These are phyloP conservation scores for Porites australiensis DNA, from an alignment of 64 coral and sea anemone genomes.

Conservation along the genomic window DNA sequence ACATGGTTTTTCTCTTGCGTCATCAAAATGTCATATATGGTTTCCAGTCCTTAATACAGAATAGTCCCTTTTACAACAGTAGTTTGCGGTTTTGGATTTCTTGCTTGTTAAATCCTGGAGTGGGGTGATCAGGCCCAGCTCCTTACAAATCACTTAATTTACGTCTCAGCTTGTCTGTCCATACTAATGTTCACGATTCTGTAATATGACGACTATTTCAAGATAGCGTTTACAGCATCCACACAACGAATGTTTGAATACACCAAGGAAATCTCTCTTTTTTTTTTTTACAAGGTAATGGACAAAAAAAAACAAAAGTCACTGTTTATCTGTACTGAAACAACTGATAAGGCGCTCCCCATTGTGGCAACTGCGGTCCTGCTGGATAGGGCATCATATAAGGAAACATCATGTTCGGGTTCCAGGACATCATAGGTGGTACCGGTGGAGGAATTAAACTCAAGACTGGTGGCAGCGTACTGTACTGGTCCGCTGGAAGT, in stretches of 20 bases:
- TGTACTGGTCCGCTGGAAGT: background rate
- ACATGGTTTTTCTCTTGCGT: too few relatives aligned
- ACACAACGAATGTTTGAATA: background rate
- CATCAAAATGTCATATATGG: too few relatives aligned
- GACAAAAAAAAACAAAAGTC: too few relatives aligned
- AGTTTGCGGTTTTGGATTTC: too few relatives aligned
- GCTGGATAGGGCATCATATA: slow-evolving; percentile 9
- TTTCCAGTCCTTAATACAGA: too few relatives aligned
- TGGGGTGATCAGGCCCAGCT: slow-evolving; percentile 23
- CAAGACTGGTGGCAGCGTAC: background rate
- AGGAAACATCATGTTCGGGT: background rate
- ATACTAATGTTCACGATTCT: slow-evolving; percentile 5
- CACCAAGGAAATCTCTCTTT: background rate
- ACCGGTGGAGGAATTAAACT: background rate
- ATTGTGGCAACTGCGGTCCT: slow-evolving; percentile 1
- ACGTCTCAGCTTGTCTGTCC: background rate
- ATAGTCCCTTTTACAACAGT: too few relatives aligned
- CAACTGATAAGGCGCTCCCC: background rate
- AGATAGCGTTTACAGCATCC: background rate
- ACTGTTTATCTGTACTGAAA: background rate
- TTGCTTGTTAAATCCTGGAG: too few relatives aligned
- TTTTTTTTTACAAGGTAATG: background rate
- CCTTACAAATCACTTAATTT: slow-evolving; percentile 6
- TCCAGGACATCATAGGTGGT: slow-evolving; percentile 10
- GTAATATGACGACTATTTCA: background rate